Percentiles rank a stretch among this genome's conserved stretches.
These are phyloP conservation scores for Drosophila micromelanica DNA, from an alignment of 1,140 invertebrate genomes.

Conservation along the genomic window DNA sequence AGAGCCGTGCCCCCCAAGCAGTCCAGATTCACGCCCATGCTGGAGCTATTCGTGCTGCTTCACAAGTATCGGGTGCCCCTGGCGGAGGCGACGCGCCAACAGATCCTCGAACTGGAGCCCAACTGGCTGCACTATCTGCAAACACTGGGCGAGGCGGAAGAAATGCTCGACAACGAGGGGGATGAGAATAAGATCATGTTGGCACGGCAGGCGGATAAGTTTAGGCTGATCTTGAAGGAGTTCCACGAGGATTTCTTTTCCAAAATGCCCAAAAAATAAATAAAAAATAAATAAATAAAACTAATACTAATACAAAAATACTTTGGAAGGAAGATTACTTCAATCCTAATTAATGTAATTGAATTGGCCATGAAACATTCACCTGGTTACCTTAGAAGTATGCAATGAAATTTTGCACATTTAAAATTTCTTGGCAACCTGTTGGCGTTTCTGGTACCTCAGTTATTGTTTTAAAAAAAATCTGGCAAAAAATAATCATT, in stretches of 20 bases:
- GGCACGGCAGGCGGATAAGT: slow-evolving; percentile 62
- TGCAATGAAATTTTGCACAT: no score
- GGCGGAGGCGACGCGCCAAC: slow-evolving; percentile 46
- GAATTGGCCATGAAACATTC: no score
- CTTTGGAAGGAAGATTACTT: no score
- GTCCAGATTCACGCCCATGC: slow-evolving; percentile 54
- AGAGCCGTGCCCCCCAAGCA: slow-evolving; percentile 63
- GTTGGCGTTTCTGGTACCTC: no score
- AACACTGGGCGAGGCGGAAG: slow-evolving; percentile 64
- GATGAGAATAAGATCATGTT: slow-evolving; percentile 55
- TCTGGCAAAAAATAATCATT: no score
- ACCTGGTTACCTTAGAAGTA: no score
- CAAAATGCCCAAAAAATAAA: slow-evolving; percentile 63
- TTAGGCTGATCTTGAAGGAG: slow-evolving; percentile 64
- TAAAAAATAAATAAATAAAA: slow-evolving; percentile 23
- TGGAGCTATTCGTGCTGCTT: slow-evolving; percentile 73
- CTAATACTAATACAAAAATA: no score
- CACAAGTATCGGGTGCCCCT: slow-evolving; percentile 72
- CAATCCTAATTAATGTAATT: no score
- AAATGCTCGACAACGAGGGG: slow-evolving; percentile 72
- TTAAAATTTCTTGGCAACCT: no score
- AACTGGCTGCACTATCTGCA: slow-evolving; percentile 75
- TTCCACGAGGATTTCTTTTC: slow-evolving; percentile 74
- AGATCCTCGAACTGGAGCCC: slow-evolving; percentile 55
- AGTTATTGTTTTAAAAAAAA: no score